Evolutionary conservation across 2,888 invertebrate genomes (phyloP).

Genomic region (Drosophila neonasuta): DNA sequence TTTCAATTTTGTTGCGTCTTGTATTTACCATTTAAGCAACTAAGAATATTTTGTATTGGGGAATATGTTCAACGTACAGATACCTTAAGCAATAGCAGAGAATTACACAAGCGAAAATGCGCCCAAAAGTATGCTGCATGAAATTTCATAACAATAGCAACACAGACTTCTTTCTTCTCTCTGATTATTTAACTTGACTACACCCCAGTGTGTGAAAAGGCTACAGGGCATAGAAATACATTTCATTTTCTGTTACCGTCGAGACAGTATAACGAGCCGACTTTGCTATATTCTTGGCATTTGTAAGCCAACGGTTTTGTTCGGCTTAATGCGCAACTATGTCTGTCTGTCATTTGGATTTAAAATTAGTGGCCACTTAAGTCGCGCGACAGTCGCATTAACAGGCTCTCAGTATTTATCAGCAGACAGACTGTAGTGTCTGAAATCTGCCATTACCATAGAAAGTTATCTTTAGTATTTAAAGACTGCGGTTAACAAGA

Average conservation of each 20-base stretch:
- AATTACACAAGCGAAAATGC: background rate
- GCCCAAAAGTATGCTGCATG: background rate
- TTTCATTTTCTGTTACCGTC: conserved; percentile 43
- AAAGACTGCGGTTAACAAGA: conserved; percentile 7
- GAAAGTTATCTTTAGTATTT: conserved; percentile 5
- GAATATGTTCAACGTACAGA: background rate
- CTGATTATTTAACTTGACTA: conserved; percentile 2
- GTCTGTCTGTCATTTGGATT: conserved; percentile 51
- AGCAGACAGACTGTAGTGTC: conserved; percentile 1
- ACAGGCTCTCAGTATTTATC: conserved; percentile 28
- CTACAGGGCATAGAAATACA: conserved; percentile 23
- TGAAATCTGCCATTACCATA: conserved; percentile 8
- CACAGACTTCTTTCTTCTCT: background rate
- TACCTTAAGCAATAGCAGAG: background rate
- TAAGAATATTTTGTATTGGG: background rate
- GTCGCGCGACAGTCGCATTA: conserved; percentile 48
- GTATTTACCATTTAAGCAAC: conserved; percentile 23
- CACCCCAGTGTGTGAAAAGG: background rate
- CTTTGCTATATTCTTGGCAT: conserved; percentile 36
- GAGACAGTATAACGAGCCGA: conserved; percentile 56
- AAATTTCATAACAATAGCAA: background rate
- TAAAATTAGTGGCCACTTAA: conserved; percentile 70
- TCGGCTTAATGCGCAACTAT: conserved; percentile 40
- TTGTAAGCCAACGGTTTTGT: conserved; percentile 35
- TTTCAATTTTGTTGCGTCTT: conserved; percentile 54